phyloP scores from a whole-genome alignment of 2,888 invertebrate species.

The Spilarctia lutea region DNA sequence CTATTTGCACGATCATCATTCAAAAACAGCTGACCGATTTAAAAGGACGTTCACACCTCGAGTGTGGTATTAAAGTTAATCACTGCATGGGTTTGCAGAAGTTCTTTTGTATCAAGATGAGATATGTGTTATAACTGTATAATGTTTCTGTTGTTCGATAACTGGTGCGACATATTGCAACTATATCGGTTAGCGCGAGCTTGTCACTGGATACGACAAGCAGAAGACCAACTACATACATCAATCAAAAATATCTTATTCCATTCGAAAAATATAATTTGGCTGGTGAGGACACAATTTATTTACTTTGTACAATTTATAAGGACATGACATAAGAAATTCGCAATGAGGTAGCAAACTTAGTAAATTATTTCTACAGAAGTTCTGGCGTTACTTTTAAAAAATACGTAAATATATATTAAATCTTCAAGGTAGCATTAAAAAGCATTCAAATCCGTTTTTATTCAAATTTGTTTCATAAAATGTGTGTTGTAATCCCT shows the following conservation, averaged over 20 bases:
- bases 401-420: too few relatives aligned
- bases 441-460: too few relatives aligned
- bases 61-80: background rate
- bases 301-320: background rate
- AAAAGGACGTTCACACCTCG: slow-evolving; percentile 41
- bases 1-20: slow-evolving; percentile 27
- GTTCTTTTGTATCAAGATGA: background rate
- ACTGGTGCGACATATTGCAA: slow-evolving; percentile 45
- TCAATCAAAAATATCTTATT: too few relatives aligned
- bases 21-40: slow-evolving; percentile 36
- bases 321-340: background rate
- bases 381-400: background rate
- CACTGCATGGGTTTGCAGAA: slow-evolving; percentile 7
- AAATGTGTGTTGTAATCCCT: background rate
- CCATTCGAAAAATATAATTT: background rate
- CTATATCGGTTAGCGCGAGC: slow-evolving; percentile 24
- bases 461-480: background rate
- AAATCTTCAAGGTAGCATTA: too few relatives aligned
- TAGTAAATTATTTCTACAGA: background rate
- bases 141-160: slow-evolving; percentile 36
- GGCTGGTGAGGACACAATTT: background rate
- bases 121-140: slow-evolving; percentile 22
- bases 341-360: background rate
- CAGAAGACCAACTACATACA: slow-evolving; percentile 29
- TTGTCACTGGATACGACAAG: slow-evolving; percentile 18